Evolutionary conservation across 2,797 vertebrate species (phyloP).

Genomic region (Cryptoprocta ferox): DNA sequence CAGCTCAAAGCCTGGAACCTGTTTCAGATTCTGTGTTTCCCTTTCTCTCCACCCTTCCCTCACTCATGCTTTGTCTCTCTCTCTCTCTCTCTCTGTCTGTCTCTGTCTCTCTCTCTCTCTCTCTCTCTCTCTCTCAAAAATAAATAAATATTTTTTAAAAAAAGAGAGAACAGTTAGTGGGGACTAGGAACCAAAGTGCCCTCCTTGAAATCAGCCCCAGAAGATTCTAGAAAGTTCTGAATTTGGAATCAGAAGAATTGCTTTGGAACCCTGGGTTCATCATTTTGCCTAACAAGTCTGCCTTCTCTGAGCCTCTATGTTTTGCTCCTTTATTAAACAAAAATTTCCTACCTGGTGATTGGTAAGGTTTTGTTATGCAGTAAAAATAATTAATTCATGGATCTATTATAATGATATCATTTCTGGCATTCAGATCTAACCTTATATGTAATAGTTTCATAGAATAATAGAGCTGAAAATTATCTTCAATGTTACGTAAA

Average conservation of each 20-base stretch:
- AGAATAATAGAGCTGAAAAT: conserved; percentile 3
- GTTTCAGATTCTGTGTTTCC: no score
- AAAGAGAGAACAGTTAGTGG: neutral
- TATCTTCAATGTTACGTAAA: neutral
- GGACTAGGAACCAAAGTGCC: neutral
- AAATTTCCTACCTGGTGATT: neutral
- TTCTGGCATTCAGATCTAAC: neutral
- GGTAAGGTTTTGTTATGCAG: neutral
- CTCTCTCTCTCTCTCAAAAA: no score
- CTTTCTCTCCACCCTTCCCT: no score
- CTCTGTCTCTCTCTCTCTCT: no score
- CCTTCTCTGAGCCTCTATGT: neutral
- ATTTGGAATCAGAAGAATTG: neutral
- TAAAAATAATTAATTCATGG: neutral
- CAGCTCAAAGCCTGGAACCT: no score
- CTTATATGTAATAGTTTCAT: neutral
- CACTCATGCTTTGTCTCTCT: no score
- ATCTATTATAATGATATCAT: neutral
- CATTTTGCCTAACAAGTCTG: neutral
- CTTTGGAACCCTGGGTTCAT: neutral
- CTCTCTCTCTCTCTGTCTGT: no score
- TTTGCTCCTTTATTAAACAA: neutral
- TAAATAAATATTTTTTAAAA: no score
- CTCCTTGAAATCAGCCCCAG: neutral
- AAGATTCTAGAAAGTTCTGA: neutral